These are phyloP conservation scores for Galerucella calmariensis DNA, from an alignment of 2,888 invertebrate genomes.

Conservation along the genomic window DNA sequence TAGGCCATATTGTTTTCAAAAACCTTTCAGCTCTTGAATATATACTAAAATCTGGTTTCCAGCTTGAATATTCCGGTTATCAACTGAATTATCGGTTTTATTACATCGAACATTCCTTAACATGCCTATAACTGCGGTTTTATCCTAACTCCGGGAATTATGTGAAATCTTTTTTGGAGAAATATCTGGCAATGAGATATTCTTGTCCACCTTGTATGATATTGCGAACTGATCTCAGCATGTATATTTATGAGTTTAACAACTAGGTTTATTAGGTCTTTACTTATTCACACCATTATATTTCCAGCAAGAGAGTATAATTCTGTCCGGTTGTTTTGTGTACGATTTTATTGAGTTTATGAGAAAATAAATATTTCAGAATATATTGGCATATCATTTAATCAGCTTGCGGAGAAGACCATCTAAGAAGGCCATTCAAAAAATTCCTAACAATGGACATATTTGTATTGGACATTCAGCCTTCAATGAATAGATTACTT, in stretches of 20 bases:
- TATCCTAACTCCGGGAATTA: too few relatives aligned
- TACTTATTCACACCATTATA: conserved; percentile 40
- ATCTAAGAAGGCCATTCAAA: not conserved
- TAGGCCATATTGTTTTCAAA: too few relatives aligned
- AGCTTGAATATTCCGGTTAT: too few relatives aligned
- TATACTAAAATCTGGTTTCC: too few relatives aligned
- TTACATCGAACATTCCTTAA: too few relatives aligned
- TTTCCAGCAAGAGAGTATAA: conserved; percentile 22
- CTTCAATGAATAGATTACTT: not conserved
- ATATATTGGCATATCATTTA: not conserved
- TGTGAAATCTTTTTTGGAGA: too few relatives aligned
- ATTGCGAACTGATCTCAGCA: conserved; percentile 52
- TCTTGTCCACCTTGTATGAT: conserved; percentile 16
- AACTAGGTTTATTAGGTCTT: conserved; percentile 49
- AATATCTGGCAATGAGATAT: not conserved
- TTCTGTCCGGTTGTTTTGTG: conserved; percentile 18
- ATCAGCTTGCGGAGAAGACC: not conserved
- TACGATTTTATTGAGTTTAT: conserved; percentile 12
- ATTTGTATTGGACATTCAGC: not conserved
- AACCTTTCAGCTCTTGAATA: too few relatives aligned
- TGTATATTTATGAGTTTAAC: conserved; percentile 58
- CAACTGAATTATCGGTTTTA: too few relatives aligned
- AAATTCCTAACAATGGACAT: not conserved
- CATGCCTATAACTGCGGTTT: too few relatives aligned
- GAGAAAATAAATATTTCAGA: not conserved